Evolutionary conservation across 1,140 invertebrate genomes (phyloP).

Genomic region (Agrilus planipennis): DNA sequence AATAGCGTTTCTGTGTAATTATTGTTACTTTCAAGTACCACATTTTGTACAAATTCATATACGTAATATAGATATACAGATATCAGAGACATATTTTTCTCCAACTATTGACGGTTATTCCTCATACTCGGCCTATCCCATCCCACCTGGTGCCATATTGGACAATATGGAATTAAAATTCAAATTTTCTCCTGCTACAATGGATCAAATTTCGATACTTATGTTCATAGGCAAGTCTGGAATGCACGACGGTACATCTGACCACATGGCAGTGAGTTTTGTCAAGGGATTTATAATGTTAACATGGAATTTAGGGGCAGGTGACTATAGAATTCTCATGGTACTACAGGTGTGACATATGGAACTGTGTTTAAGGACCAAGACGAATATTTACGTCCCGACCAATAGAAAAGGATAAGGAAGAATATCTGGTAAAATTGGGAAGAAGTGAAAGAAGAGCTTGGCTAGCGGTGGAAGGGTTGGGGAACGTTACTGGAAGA

Average conservation of each 20-base stretch:
- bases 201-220: slow-evolving; percentile 73
- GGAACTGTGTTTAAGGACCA: slow-evolving; percentile 41
- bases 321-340: no score
- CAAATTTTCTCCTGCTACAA: slow-evolving; percentile 58
- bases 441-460: slow-evolving; percentile 61
- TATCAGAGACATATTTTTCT: slow-evolving; percentile 64
- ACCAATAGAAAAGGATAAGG: slow-evolving; percentile 42
- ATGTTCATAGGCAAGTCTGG: slow-evolving; percentile 69
- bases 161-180: slow-evolving; percentile 63
- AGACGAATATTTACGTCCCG: slow-evolving; percentile 68
- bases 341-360: slow-evolving; percentile 1
- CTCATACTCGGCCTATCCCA: slow-evolving; percentile 67
- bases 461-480: slow-evolving; percentile 70
- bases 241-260: slow-evolving; percentile 52
- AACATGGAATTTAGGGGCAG: slow-evolving; percentile 80
- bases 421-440: slow-evolving; percentile 53
- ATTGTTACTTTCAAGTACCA: no score
- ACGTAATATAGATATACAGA: slow-evolving; percentile 67
- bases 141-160: slow-evolving; percentile 47
- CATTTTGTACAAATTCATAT: no score
- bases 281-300: slow-evolving; percentile 79
- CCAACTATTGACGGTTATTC: slow-evolving; percentile 62
- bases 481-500: slow-evolving; percentile 66
- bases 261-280: slow-evolving; percentile 74
- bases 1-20: no score